Base-by-base conservation (phyloP, 2,888 invertebrate species). In the Agriopis leucophaearia region DNA sequence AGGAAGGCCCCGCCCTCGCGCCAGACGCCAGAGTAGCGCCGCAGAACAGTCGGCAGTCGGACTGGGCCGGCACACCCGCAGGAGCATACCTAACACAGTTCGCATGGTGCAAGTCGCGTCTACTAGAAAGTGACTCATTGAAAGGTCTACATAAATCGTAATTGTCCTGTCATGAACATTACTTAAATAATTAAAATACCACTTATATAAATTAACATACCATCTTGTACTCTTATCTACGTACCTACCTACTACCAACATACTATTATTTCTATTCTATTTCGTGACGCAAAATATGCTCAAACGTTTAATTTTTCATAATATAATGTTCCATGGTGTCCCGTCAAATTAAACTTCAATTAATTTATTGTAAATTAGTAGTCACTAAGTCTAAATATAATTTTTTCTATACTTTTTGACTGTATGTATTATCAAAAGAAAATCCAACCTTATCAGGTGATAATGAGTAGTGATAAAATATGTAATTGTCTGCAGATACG, bases 1-100 rank as follows among this genome's bases (percentile, higher is more conserved):
- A 35, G 50, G 12, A 42, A 13, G 63, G 81, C 79, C 73, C 76
- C 79, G 78, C 83, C 80, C 73, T 69, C 71, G 48, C 70, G 60
- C 69, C 71, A 57, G 59, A 35, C 13, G 18, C 15, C 58, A 16
- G 52, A 42, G 13, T 52, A 10, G 18, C 50, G 47, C 50, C 36
- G 50, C 50, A 18, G 48, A 27, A 47, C 42, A 48, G 38, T 40
- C 18, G 48, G n/a, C 59, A 7, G 27, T 8, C 59, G 36, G 40
- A 12, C 45, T 45, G 15, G n/a, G 56, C 35, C 27, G 35, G 48
- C 16, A 48, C 35, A 1, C 15, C 57, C 57, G 13, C 57, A 57
- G 57, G 45, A 45, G 27, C 55, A 35, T 13, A n/a, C 13, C 13
- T 44, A 10, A 3, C 38, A 52, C 52, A 54, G 9, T 1, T 9